A percentile compares a stretch with the other conserved stretches of the same genome.
These are phyloP conservation scores for Ginglymostoma cirratum DNA, from an alignment of 2,113 vertebrate genomes.

Conservation along the genomic window DNA sequence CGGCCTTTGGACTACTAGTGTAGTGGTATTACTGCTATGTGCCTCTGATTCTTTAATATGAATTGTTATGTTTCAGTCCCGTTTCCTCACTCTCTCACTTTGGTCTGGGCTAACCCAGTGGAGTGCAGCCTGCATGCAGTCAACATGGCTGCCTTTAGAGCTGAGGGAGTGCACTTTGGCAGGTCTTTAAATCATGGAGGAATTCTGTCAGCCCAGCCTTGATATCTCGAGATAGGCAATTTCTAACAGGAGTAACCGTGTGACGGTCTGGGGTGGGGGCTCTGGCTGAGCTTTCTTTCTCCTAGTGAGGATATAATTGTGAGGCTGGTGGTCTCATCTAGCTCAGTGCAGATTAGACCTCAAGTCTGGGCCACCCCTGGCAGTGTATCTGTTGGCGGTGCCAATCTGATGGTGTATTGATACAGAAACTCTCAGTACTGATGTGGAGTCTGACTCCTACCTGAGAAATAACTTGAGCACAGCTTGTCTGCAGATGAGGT, in stretches of 20 bases:
- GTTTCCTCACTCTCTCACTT: background rate
- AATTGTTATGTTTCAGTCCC: background rate
- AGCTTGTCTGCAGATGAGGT: too few relatives aligned
- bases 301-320: background rate
- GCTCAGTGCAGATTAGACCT: background rate
- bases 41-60: background rate
- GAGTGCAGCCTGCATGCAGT: background rate
- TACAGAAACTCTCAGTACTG: background rate
- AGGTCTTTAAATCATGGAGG: background rate
- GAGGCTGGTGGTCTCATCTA: background rate
- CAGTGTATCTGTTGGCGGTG: background rate
- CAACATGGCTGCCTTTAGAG: background rate
- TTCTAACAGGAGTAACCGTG: background rate
- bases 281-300: background rate
- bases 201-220: background rate
- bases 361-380: background rate
- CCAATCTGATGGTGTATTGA: background rate
- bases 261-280: background rate
- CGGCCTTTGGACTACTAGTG: too few relatives aligned
- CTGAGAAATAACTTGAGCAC: background rate
- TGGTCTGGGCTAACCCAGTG: background rate
- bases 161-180: background rate
- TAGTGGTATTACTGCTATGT: too few relatives aligned
- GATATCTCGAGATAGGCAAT: background rate
- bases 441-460: background rate